Conservation (phyloP, 2,888 invertebrate species). For the Electrophaes corylata region DNA sequence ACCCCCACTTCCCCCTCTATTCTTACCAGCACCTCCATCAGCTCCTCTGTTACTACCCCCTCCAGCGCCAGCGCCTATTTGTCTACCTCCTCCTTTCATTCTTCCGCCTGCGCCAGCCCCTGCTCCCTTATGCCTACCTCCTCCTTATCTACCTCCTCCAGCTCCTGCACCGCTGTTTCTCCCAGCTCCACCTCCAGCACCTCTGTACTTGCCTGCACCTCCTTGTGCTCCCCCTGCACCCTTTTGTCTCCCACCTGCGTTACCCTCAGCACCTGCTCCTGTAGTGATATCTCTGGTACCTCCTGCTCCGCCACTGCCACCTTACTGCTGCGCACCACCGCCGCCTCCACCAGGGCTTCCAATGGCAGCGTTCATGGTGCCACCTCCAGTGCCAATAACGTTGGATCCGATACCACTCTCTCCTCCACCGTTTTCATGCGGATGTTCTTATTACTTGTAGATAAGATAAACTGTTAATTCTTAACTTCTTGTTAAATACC, state of each 20-base stretch:
- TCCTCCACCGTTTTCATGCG: slow-evolving; percentile 36
- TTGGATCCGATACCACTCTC: slow-evolving; percentile 69
- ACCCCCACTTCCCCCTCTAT: slow-evolving; percentile 56
- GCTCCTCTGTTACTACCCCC: slow-evolving; percentile 40
- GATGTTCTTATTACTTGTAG: slow-evolving; percentile 23
- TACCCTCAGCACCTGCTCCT: slow-evolving; percentile 47
- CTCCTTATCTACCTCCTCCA: slow-evolving; percentile 35
- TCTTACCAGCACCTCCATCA: slow-evolving; percentile 42
- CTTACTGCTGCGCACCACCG: slow-evolving; percentile 43
- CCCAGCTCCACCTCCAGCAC: slow-evolving; percentile 39
- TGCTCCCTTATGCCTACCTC: slow-evolving; percentile 32
- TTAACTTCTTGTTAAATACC: neutral
- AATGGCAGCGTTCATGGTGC: slow-evolving; percentile 71
- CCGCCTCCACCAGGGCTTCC: slow-evolving; percentile 58
- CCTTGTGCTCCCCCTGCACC: slow-evolving; percentile 39
- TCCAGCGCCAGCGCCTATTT: slow-evolving; percentile 39
- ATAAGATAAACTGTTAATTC: neutral
- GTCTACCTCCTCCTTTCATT: slow-evolving; percentile 24
- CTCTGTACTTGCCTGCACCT: slow-evolving; percentile 40
- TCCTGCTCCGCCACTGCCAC: slow-evolving; percentile 49
- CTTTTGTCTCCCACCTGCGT: slow-evolving; percentile 14
- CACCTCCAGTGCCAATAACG: slow-evolving; percentile 67
- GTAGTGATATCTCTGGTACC: slow-evolving; percentile 61
- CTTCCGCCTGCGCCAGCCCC: slow-evolving; percentile 41
- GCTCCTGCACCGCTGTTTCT: slow-evolving; percentile 33